Base-by-base conservation (phyloP, 2,888 invertebrate genomes). In the Athetis lepigone region DNA sequence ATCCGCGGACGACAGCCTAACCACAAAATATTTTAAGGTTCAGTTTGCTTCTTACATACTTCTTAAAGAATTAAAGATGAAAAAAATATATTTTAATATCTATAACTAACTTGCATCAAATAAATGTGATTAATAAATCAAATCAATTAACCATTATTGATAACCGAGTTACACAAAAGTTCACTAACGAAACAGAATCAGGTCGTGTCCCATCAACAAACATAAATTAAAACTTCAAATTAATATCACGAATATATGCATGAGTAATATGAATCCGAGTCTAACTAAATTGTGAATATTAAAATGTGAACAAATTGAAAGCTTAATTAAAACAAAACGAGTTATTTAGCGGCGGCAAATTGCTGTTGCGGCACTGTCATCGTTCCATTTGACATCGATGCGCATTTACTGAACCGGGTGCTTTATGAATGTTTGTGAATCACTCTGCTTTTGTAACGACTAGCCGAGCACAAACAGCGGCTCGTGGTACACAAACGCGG, bases 401-500 rank as follows among this genome's bases (percentile, higher is more conserved):
- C 71, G 50, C 61, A 58, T 67, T 66, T 77, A 69, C 70, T 40
- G 49, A 67, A 56, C 67, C 77, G 80, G 75, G 77, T 75, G 80
- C 79, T 80, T 77, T 80, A 78, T 65, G 70, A 75, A 67, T 92
- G 88, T 90, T 90, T 89, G 91, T 84, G 87, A 87, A 87, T 86
- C 89, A 88, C 90, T 91, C 83, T 77, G 85, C 85, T 88, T 88
- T 91, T 90, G 90, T 91, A 89, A 82, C 88, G 81, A 90, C 88
- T 88, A 87, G 83, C 82, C 85, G 84, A 83, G 84, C 81, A 83
- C 85, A 89, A 88, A 89, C 87, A 89, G 37, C 23, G 45, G 55
- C 25, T 57, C 46, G 80, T 82, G 63, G 71, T 73, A 80, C 81
- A 84, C 84, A 84, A 90, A 86, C 88, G 86, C 78, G 77, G 88